Percentiles rank a stretch among this genome's conserved stretches.
Conservation (phyloP, 1,140 invertebrate species). For the Popillia japonica region DNA sequence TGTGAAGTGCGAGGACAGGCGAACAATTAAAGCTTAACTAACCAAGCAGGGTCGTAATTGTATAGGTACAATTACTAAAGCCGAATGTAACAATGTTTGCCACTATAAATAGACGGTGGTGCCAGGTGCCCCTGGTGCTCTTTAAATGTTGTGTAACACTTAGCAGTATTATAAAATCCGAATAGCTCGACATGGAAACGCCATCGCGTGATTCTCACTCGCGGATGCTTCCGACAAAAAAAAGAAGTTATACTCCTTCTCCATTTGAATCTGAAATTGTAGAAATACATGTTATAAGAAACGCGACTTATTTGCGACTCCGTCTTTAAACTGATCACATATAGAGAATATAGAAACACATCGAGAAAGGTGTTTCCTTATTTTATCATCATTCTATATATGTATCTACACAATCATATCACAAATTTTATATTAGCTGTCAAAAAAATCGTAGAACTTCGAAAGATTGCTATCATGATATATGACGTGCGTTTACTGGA, state of each 20-base stretch:
- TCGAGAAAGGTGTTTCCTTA: neutral
- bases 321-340: conserved; percentile 2
- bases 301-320: conserved; percentile 23
- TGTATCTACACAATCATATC: too few species aligned
- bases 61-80: conserved; percentile 27
- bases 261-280: conserved; percentile 5
- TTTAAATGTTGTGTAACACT: conserved; percentile 45
- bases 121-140: conserved; percentile 45
- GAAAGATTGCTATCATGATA: neutral
- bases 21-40: conserved; percentile 23
- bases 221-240: conserved; percentile 9
- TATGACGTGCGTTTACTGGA: neutral
- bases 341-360: neutral
- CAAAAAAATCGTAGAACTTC: neutral
- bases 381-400: neutral
- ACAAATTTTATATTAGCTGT: neutral
- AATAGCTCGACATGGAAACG: conserved; percentile 41
- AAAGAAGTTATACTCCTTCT: neutral
- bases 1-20: neutral
- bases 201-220: conserved; percentile 44
- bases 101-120: conserved; percentile 44
- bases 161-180: conserved; percentile 42
- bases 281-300: conserved; percentile 36
- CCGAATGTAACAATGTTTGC: conserved; percentile 32
- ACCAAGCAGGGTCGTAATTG: conserved; percentile 4